Conservation (phyloP, 35 echinoderm and acorn worm species). For the Holothuria glaberrima region DNA sequence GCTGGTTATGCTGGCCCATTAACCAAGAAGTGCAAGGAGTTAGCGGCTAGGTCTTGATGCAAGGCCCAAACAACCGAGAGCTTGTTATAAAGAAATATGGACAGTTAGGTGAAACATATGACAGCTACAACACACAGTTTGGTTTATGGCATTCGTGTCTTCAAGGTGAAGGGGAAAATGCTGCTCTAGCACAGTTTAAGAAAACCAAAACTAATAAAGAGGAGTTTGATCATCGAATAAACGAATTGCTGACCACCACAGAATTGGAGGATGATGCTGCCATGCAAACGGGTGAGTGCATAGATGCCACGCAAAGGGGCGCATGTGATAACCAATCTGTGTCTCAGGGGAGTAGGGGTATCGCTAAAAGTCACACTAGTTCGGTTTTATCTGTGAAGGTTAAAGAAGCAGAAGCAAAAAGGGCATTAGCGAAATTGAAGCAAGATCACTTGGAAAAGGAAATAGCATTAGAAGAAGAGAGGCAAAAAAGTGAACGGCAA, state of each 20-base stretch:
- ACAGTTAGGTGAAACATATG: neutral
- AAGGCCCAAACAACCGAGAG: neutral
- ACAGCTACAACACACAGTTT: neutral
- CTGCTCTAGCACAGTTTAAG: neutral
- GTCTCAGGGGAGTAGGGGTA: neutral
- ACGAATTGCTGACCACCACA: neutral
- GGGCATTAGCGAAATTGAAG: slow-evolving; percentile 13
- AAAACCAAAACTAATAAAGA: neutral
- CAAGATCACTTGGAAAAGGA: slow-evolving; percentile 5
- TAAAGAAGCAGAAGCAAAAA: slow-evolving; percentile 35
- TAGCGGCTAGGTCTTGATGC: neutral
- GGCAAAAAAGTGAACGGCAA: neutral
- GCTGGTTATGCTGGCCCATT: neutral
- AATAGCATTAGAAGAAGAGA: neutral
- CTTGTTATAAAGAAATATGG: slow-evolving; percentile 5
- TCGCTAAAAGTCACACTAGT: neutral
- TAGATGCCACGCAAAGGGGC: neutral
- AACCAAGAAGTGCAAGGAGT: neutral
- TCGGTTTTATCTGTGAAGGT: neutral
- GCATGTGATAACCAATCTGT: neutral
- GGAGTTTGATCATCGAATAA: neutral
- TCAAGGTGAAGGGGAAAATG: neutral
- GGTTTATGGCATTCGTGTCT: neutral
- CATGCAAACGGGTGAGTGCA: neutral
- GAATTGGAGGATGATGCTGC: neutral